Base-by-base conservation (phyloP, 2,888 invertebrate genomes). In the Muschampia plurimacula region DNA sequence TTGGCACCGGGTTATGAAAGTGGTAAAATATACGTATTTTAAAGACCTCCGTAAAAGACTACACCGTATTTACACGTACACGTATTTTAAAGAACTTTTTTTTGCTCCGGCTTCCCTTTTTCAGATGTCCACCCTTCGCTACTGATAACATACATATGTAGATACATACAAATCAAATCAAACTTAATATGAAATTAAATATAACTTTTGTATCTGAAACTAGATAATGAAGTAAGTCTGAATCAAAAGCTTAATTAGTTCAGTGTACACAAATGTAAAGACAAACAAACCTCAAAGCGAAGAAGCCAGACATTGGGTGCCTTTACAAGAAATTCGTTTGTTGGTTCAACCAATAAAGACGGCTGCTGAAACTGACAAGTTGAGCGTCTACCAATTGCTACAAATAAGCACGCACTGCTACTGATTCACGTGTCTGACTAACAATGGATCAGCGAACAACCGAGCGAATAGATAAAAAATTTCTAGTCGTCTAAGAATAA, bases 241-340 rank as follows among this genome's bases (percentile, higher is more conserved):
- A 75, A 76, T 77, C 75, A 69, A 68, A 74, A 77, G 79, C 76
- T 76, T 77, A 79, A 81, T 81, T 79, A 81, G 79, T 77, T 69
- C 69, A 64, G 76, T 80, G 81, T 79, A 75, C 76, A 79, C 79
- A 81, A 84, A 80, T 81, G 81, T 79, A 76, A 85, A 86, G 83
- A 87, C 87, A 90, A 87, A 88, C 82, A 87, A 77, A 88, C 87
- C 85, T 91, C 92, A 92, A 91, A 92, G 90, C 81, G 78, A 81
- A 83, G 81, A 59, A 67, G 81, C 81, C 81, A 85, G 85, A 90
- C 86, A 82, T 82, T 78, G 77, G 69, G 67, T 55, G 65, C 36
- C 66, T 49, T 72, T 63, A 73, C 82, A 86, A 88, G 86, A 88
- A 86, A 86, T 85, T 81, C 81, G 86, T 86, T 87, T 91, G 89